Conservation (phyloP, 2,888 invertebrate genomes). For the Meta bourneti region DNA sequence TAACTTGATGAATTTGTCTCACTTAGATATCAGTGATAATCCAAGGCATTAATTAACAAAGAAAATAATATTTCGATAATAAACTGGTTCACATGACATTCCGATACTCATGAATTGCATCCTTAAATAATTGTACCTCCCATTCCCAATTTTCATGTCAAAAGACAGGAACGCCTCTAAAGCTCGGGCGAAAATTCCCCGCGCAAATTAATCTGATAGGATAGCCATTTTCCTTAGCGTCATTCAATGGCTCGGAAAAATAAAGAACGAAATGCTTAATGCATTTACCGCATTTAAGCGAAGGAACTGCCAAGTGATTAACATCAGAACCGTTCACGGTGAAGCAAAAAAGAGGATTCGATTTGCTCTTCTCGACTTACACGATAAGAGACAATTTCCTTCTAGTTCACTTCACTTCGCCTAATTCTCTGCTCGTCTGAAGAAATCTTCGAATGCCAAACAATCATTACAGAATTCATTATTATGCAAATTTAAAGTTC, state of each 20-base stretch:
- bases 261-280: neutral
- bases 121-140: too few relatives aligned
- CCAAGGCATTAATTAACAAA: too few relatives aligned
- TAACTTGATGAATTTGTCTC: too few relatives aligned
- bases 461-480: conserved; percentile 30
- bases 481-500: conserved; percentile 63
- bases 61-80: too few relatives aligned
- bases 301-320: neutral
- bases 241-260: neutral
- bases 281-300: neutral
- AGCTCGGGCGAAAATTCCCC: neutral
- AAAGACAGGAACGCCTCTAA: too few relatives aligned
- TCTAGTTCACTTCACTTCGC: conserved; percentile 11
- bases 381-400: conserved; percentile 7
- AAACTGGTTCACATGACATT: too few relatives aligned
- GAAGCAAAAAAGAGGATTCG: neutral
- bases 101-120: too few relatives aligned
- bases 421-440: conserved; percentile 29
- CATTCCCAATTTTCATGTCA: too few relatives aligned
- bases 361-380: conserved; percentile 8
- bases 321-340: neutral
- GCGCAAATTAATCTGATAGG: neutral
- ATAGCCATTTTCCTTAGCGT: neutral
- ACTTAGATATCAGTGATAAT: too few relatives aligned
- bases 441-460: neutral